Conservation (phyloP, 2,888 invertebrate species). For the Caenorhabditis sp. region DNA sequence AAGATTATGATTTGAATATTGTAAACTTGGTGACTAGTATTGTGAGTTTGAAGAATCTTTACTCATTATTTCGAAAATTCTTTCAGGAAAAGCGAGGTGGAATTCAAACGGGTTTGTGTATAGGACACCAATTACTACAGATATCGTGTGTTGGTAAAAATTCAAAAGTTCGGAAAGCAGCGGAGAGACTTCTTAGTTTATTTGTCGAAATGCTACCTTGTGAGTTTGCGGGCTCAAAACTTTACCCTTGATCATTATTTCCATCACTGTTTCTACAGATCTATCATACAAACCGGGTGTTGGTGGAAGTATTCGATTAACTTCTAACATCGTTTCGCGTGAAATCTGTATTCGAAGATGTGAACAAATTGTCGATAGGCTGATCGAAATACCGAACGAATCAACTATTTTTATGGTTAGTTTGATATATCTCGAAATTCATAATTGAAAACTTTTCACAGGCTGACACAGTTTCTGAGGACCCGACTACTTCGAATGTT, state of each 20-base stretch:
- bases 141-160: slow-evolving; percentile 1
- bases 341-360: slow-evolving; percentile 28
- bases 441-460: slow-evolving; percentile 3
- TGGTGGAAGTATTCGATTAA: slow-evolving; percentile 13
- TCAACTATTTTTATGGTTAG: not conserved
- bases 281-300: slow-evolving; percentile 14
- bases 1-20: slow-evolving; percentile 17
- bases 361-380: slow-evolving; percentile 25
- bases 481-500: not conserved
- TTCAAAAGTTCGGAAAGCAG: not conserved
- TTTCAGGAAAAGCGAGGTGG: slow-evolving; percentile 19
- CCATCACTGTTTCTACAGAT: slow-evolving; percentile 16
- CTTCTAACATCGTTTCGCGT: slow-evolving; percentile 20
- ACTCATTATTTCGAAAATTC: not conserved
- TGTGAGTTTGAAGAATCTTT: not conserved
- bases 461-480: slow-evolving; percentile 29
- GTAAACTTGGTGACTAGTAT: slow-evolving; percentile 9
- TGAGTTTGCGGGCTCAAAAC: not conserved
- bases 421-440: not conserved
- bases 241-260: not conserved
- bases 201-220: slow-evolving; percentile 12
- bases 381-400: slow-evolving; percentile 25
- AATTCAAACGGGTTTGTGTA: slow-evolving; percentile 5
- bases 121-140: slow-evolving; percentile 13
- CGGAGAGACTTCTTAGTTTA: slow-evolving; percentile 8